phyloP scores from a whole-genome alignment of 2,888 invertebrate genomes.

The Drosophila multiciliata region DNA sequence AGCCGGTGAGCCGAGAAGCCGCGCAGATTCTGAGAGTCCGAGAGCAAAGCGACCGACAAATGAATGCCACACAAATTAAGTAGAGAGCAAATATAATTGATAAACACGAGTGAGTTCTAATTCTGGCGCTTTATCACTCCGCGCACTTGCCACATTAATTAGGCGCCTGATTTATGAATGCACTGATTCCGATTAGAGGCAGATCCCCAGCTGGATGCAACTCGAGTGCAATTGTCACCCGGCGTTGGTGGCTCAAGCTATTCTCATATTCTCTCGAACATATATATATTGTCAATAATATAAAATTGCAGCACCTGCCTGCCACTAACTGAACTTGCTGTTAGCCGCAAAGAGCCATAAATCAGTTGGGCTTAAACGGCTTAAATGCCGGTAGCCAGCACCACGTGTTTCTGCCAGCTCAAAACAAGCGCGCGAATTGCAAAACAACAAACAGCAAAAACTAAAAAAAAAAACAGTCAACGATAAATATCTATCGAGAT shows the following conservation, averaged over 20 bases:
- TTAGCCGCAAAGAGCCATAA: conserved; percentile 45
- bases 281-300: neutral
- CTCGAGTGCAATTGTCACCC: conserved; percentile 4
- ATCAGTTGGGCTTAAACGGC: conserved; percentile 68
- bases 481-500: conserved; percentile 61
- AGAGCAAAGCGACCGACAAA: conserved; percentile 41
- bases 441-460: conserved; percentile 15
- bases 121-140: conserved; percentile 67
- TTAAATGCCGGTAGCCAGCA: conserved; percentile 72
- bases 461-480: neutral
- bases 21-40: neutral
- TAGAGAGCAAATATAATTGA: conserved; percentile 73
- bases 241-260: conserved; percentile 43
- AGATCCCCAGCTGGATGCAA: conserved; percentile 2
- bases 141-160: conserved; percentile 79
- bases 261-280: neutral
- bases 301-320: conserved; percentile 46
- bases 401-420: conserved; percentile 36
- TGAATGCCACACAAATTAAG: conserved; percentile 67
- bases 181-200: conserved; percentile 54
- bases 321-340: conserved; percentile 19
- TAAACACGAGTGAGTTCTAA: conserved; percentile 71
- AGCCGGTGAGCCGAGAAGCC: neutral
- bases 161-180: conserved; percentile 80
- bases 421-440: conserved; percentile 69